These are phyloP conservation scores for Heteromyza rotundicornis DNA, from an alignment of 2,888 invertebrate genomes.

Conservation along the genomic window DNA sequence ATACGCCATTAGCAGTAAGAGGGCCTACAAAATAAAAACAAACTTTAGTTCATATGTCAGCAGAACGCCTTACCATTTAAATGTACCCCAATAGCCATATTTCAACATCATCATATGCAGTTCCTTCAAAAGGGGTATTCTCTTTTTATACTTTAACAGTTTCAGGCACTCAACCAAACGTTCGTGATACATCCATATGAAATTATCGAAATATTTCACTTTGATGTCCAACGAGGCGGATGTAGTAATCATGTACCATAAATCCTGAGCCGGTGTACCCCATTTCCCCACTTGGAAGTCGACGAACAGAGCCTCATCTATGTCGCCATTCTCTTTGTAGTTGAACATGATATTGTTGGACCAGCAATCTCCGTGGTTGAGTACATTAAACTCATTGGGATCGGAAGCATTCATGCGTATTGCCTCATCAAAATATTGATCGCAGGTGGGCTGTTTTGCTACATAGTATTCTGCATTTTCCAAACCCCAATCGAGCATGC, in stretches of 20 bases:
- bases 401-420: conserved; percentile 27
- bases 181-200: conserved; percentile 51
- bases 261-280: conserved; percentile 52
- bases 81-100: conserved; percentile 12
- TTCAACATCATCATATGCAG: conserved; percentile 45
- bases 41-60: not conserved
- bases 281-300: conserved; percentile 56
- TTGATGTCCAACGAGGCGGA: conserved; percentile 46
- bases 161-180: conserved; percentile 48
- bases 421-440: conserved; percentile 39
- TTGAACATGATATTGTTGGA: conserved; percentile 55
- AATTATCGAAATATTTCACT: conserved; percentile 48
- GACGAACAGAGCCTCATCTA: conserved; percentile 45
- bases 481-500: conserved; percentile 45
- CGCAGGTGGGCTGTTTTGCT: conserved; percentile 39
- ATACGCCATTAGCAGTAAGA: conserved; percentile 38
- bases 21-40: conserved; percentile 31
- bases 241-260: conserved; percentile 48
- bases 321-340: conserved; percentile 35
- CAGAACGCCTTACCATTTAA: not conserved
- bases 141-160: conserved; percentile 41
- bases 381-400: conserved; percentile 42
- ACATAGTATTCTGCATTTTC: conserved; percentile 41
- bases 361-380: conserved; percentile 58
- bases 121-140: conserved; percentile 48